Evolutionary conservation across 2,888 invertebrate genomes (phyloP).

Genomic region (Diabrotica balteata): DNA sequence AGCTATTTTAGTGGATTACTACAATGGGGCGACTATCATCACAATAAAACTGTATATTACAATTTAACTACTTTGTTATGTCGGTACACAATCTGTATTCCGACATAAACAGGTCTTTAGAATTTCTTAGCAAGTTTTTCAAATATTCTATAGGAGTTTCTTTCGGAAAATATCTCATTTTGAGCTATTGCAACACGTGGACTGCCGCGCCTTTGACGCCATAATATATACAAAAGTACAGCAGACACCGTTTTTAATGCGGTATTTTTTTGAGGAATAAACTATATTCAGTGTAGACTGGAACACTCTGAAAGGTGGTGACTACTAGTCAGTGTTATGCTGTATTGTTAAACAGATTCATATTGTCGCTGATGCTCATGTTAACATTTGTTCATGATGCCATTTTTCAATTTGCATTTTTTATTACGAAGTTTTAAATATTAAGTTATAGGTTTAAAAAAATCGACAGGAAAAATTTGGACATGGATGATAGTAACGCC

Average conservation of each 20-base stretch:
- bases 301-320: constrained; percentile 50
- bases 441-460: no score
- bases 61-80: constrained; percentile 54
- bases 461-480: no score
- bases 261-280: constrained; percentile 4
- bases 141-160: constrained; percentile 27
- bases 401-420: constrained; percentile 19
- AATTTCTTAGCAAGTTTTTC: constrained; percentile 44
- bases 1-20: constrained; percentile 31
- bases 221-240: constrained; percentile 11
- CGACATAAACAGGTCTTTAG: constrained; percentile 46
- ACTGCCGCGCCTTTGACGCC: constrained; percentile 3
- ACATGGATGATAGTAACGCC: not conserved
- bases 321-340: constrained; percentile 59
- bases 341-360: constrained; percentile 49
- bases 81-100: constrained; percentile 55
- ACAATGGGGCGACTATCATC: constrained; percentile 39
- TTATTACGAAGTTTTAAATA: not conserved
- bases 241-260: constrained; percentile 4
- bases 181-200: not conserved
- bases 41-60: constrained; percentile 44
- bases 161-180: constrained; percentile 6
- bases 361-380: constrained; percentile 45
- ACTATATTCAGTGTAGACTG: constrained; percentile 54
- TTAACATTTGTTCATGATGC: constrained; percentile 29